Percentiles rank a stretch among this genome's conserved stretches.
These are phyloP conservation scores for Trachurus trachurus DNA, from an alignment of 2,797 vertebrate genomes.

Conservation along the genomic window DNA sequence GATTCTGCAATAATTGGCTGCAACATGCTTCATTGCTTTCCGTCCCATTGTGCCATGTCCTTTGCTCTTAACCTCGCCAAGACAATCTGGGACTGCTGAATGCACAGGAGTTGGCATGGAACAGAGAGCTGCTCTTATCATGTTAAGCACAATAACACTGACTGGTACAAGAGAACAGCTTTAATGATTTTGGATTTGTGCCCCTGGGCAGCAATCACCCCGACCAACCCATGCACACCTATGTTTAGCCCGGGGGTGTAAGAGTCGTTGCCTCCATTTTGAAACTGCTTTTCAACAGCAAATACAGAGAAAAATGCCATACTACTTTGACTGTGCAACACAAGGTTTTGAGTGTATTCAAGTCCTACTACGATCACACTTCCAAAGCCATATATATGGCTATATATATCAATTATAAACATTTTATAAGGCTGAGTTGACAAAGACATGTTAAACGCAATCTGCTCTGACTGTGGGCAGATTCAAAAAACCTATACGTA, in stretches of 20 bases:
- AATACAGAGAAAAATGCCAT: neutral
- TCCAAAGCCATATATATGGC: neutral
- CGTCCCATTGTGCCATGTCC: conserved; percentile 43
- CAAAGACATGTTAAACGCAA: conserved; percentile 37
- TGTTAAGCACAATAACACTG: conserved; percentile 58
- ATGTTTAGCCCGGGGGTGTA: conserved; percentile 24
- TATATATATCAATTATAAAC: neutral
- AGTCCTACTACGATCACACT: neutral
- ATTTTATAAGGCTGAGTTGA: conserved; percentile 33
- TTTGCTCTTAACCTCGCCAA: conserved; percentile 41
- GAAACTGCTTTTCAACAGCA: conserved; percentile 3
- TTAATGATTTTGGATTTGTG: conserved; percentile 62
- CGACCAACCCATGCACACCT: conserved; percentile 10
- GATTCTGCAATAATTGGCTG: conserved; percentile 54
- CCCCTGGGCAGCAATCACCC: conserved; percentile 35
- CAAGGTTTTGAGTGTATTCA: neutral
- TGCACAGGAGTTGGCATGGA: conserved; percentile 51
- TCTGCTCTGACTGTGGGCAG: conserved; percentile 24
- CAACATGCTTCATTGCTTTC: conserved; percentile 45
- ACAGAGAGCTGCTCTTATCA: conserved; percentile 59
- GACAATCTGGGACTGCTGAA: conserved; percentile 49
- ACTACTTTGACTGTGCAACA: neutral
- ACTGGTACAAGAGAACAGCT: conserved; percentile 56
- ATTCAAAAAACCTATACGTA: conserved; percentile 36
- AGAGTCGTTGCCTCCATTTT: conserved; percentile 34